phyloP scores from a whole-genome alignment of 2,113 vertebrate species.

The Periophthalmodon schlosseri region DNA sequence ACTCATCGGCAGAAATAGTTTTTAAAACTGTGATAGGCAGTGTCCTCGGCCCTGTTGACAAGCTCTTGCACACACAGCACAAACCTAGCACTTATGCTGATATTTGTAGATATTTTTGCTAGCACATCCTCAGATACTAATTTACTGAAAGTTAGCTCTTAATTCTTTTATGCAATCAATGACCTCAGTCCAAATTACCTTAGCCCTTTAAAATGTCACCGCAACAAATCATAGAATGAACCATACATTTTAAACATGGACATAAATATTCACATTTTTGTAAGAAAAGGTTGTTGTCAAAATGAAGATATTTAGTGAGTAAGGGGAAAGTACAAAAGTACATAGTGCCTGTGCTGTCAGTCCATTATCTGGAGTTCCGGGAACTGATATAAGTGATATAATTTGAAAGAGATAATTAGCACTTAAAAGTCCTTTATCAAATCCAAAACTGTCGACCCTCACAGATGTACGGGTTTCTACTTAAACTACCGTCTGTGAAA shows the following conservation, averaged over 20 bases:
- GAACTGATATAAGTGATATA: constrained; percentile 27
- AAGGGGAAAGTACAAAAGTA: constrained; percentile 27
- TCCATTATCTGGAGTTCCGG: constrained; percentile 27
- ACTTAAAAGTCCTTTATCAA: constrained; percentile 43
- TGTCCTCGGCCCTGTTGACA: constrained; percentile 33
- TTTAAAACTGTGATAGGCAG: constrained; percentile 28
- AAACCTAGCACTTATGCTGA: constrained; percentile 53
- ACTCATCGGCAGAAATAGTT: constrained; percentile 39
- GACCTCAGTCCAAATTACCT: constrained; percentile 71
- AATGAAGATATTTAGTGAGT: constrained; percentile 7
- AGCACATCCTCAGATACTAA: constrained; percentile 50
- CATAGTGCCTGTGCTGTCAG: constrained; percentile 31
- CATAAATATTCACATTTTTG: constrained; percentile 46
- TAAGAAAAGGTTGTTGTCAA: constrained; percentile 22
- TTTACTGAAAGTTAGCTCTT: constrained; percentile 43
- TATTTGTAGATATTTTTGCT: constrained; percentile 45
- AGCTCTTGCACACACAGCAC: constrained; percentile 47
- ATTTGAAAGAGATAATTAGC: constrained; percentile 35
- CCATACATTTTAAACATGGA: constrained; percentile 61
- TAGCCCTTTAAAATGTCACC: constrained; percentile 75
- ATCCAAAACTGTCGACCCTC: constrained; percentile 26
- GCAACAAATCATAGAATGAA: constrained; percentile 35
- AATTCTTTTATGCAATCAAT: constrained; percentile 54
- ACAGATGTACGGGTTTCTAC: constrained; percentile 34
- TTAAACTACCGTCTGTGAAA: constrained; percentile 46